These are phyloP conservation scores for Cephus pulcher DNA, from an alignment of 2,888 invertebrate species.

Conservation along the genomic window DNA sequence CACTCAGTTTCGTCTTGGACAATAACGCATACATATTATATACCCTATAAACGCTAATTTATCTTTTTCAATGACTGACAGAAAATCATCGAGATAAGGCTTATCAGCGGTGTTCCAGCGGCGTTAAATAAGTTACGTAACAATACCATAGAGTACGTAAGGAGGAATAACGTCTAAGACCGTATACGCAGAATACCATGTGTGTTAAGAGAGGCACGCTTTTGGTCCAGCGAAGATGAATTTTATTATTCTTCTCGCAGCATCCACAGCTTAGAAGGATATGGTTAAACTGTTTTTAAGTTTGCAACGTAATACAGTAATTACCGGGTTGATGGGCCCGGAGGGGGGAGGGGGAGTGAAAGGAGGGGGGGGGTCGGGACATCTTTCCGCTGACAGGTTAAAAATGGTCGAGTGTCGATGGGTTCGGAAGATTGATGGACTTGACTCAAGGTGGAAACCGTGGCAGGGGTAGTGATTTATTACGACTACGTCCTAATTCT, in stretches of 20 bases:
- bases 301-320: slow-evolving; percentile 9
- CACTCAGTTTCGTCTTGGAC: neutral
- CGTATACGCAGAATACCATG: neutral
- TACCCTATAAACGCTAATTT: neutral
- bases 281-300: slow-evolving; percentile 3
- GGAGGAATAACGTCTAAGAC: neutral
- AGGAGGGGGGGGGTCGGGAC: neutral
- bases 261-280: neutral
- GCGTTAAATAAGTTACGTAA: neutral
- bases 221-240: neutral
- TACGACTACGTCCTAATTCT: slow-evolving; percentile 58
- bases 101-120: neutral
- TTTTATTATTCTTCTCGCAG: neutral
- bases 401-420: slow-evolving; percentile 7
- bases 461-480: slow-evolving; percentile 51
- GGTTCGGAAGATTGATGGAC: slow-evolving; percentile 2
- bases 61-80: neutral
- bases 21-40: no score
- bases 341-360: neutral
- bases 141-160: neutral
- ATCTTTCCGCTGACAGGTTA: slow-evolving; percentile 8
- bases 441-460: neutral
- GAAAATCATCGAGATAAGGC: neutral
- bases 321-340: neutral
- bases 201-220: neutral